Evolutionary conservation across 2,113 vertebrate species (phyloP).

Genomic region (Pedionomus torquatus): DNA sequence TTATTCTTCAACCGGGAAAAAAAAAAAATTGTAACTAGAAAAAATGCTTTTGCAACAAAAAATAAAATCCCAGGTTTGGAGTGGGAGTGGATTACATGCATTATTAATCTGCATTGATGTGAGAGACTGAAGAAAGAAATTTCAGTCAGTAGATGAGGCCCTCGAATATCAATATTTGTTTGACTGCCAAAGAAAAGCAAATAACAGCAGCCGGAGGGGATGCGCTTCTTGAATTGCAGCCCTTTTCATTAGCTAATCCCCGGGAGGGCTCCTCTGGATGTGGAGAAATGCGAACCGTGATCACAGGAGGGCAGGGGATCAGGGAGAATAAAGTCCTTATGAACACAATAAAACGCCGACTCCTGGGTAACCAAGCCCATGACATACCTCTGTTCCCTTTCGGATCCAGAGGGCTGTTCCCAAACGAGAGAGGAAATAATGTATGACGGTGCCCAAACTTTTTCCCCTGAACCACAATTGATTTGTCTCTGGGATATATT

Average conservation of each 20-base stretch:
- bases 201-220: background rate
- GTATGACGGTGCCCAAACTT: background rate
- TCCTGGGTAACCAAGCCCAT: background rate
- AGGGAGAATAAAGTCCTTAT: background rate
- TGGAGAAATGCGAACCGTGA: background rate
- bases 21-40: background rate
- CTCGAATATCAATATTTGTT: slow-evolving; percentile 23
- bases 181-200: slow-evolving; percentile 23
- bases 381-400: background rate
- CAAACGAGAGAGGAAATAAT: background rate
- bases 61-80: background rate
- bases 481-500: background rate
- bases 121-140: background rate
- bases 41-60: background rate
- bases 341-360: background rate
- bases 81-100: background rate
- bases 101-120: background rate
- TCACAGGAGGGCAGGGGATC: background rate
- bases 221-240: slow-evolving; percentile 43
- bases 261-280: background rate
- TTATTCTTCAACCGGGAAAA: background rate
- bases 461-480: background rate
- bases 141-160: background rate
- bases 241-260: slow-evolving; percentile 61
- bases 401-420: background rate